phyloP scores from a whole-genome alignment of 2,113 vertebrate species.

The Chamaea fasciata region DNA sequence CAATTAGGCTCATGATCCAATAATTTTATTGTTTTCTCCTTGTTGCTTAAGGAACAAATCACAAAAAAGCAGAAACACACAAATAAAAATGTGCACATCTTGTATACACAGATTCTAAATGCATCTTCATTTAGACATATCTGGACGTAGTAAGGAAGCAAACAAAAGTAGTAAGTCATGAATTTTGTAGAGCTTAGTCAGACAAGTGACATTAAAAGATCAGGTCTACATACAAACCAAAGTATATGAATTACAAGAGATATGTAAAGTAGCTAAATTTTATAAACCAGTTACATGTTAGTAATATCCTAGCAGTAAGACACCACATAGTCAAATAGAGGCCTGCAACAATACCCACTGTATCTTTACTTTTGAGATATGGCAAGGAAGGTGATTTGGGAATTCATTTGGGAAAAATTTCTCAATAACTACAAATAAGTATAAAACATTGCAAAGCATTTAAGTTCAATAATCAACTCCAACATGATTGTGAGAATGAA shows the following conservation, averaged over 20 bases:
- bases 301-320: background rate
- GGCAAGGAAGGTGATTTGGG: background rate
- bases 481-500: background rate
- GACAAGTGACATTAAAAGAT: background rate
- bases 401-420: background rate
- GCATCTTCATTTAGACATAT: background rate
- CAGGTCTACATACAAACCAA: background rate
- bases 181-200: background rate
- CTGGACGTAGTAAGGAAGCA: background rate
- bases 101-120: background rate
- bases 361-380: background rate
- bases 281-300: background rate
- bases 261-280: background rate
- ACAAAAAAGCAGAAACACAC: background rate
- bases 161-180: background rate
- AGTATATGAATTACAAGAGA: background rate
- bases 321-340: background rate
- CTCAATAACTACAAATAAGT: background rate
- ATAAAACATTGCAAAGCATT: background rate
- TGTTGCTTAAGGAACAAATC: background rate
- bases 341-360: background rate
- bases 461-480: background rate
- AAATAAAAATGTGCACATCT: background rate
- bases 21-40: background rate
- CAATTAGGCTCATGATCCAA: background rate